Evolutionary conservation across 2,113 vertebrate genomes (phyloP).

Genomic region (Mesembrinibis cayennensis): DNA sequence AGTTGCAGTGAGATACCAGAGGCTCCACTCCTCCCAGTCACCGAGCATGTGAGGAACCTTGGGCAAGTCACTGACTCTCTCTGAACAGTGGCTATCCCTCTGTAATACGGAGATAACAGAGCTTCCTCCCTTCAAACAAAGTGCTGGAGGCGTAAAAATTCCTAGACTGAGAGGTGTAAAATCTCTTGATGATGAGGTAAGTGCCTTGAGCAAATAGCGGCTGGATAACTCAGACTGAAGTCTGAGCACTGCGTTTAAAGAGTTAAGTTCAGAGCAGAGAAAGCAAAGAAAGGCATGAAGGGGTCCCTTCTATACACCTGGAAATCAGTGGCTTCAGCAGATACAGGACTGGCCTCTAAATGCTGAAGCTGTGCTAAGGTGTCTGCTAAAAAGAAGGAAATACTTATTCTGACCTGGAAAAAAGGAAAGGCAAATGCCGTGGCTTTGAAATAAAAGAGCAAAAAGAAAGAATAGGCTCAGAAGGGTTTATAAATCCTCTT

Average conservation of each 20-base stretch:
- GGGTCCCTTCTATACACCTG: not conserved
- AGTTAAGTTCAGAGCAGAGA: conserved; percentile 23
- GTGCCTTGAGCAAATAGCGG: conserved; percentile 27
- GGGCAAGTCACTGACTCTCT: not conserved
- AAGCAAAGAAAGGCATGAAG: not conserved
- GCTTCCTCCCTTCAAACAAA: conserved; percentile 29
- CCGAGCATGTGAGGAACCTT: not conserved
- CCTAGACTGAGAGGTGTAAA: conserved; percentile 9
- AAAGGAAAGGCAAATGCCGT: not conserved
- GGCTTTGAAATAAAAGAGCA: conserved; percentile 34
- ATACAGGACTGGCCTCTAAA: not conserved
- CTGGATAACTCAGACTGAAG: conserved; percentile 3
- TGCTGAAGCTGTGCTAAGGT: not conserved
- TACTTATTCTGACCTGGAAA: not conserved
- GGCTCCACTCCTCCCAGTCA: not conserved
- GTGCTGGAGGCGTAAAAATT: conserved; percentile 29
- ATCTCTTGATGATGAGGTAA: conserved; percentile 53
- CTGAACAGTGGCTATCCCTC: not conserved
- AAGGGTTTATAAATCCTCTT: conserved; percentile 58
- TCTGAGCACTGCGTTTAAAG: not conserved
- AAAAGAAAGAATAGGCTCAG: conserved; percentile 42
- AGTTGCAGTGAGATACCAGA: not conserved
- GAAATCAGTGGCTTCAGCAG: conserved; percentile 1
- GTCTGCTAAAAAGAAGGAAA: not conserved
- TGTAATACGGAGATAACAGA: not conserved